Evolutionary conservation across 2,888 invertebrate species (phyloP), one percentile per base, ranked within the genome.

Genomic region (Orthonevra nobilis): DNA sequence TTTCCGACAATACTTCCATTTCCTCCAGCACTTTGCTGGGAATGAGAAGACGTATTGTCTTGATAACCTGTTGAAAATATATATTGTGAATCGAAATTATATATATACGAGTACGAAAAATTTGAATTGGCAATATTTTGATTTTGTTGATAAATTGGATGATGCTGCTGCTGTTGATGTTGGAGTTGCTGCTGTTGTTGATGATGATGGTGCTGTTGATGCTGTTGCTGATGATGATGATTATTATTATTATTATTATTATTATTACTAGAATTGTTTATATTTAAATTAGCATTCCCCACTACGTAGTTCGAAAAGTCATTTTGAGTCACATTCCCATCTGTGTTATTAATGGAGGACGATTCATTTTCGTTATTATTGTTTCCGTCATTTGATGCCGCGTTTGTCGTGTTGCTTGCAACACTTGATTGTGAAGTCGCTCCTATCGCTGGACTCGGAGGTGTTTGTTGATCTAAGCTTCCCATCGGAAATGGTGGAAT

Each of bases 401-500:
- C 32, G 56, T 77, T 82, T 84, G 85, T 82, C 82, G 83, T 64
- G 83, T 82, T 74, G 61, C 60, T 81, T 15, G 68, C 58, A 58
- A 61, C 69, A 56, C 54, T 74, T 28, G 69, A 63, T 15, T 85
- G 82, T 15, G 83, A 81, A 72, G 83, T 83, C 63, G 82, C 88
- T 84, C 86, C 88, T 83, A 86, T 87, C 85, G 86, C 89, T 83
- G 88, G 93, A 86, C 94, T 94, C 84, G 93, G 92, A 84, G 93
- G 92, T 84, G 93, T 93, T 83, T 94, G 94, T 70, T 88, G 88
- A 86, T 93, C 94, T 84, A 92, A 90, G 86, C 92, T 92, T 6
- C 68, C 73, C 90, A 94, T 90, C 87, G 93, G 93, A 90, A 95
- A 96, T 84, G 95, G 94, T 90, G 95, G 94, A 94, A 96, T 95